A percentile compares a stretch with the other conserved stretches of the same genome.
Evolutionary conservation across 2,888 invertebrate species (phyloP).

Genomic region (Steinernema carpocapsae): DNA sequence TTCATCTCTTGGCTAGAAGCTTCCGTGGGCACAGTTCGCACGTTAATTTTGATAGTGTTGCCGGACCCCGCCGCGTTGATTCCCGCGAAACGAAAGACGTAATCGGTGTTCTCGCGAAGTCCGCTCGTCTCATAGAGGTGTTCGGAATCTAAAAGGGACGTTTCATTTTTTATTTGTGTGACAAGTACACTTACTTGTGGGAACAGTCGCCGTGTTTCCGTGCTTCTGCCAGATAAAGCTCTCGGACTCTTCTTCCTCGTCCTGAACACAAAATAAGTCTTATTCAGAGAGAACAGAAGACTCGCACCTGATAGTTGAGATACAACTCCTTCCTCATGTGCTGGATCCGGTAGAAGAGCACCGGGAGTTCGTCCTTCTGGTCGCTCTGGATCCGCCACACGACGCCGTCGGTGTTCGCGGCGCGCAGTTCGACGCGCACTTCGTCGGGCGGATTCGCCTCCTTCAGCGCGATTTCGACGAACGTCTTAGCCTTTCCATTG

Average conservation of each 20-base stretch:
- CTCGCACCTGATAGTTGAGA: neutral
- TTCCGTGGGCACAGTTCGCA: neutral
- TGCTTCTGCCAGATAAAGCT: slow-evolving; percentile 36
- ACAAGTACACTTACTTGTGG: neutral
- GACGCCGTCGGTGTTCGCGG: slow-evolving; percentile 52
- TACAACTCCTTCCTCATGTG: slow-evolving; percentile 41
- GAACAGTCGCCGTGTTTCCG: slow-evolving; percentile 24
- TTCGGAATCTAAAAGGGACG: slow-evolving; percentile 43
- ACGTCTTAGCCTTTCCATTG: slow-evolving; percentile 60
- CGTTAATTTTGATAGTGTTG: slow-evolving; percentile 44
- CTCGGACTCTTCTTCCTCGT: slow-evolving; percentile 20
- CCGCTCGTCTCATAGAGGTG: slow-evolving; percentile 58
- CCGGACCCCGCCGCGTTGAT: slow-evolving; percentile 63
- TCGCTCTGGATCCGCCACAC: slow-evolving; percentile 53
- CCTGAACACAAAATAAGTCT: slow-evolving; percentile 24
- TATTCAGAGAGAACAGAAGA: slow-evolving; percentile 10
- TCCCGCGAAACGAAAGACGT: slow-evolving; percentile 61
- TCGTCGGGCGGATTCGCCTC: slow-evolving; percentile 63
- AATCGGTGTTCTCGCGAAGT: slow-evolving; percentile 56
- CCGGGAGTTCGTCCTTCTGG: slow-evolving; percentile 50
- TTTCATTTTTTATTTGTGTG: neutral
- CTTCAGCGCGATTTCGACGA: slow-evolving; percentile 55
- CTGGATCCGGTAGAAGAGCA: slow-evolving; percentile 47
- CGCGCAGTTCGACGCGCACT: slow-evolving; percentile 53
- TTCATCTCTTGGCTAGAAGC: neutral